phyloP scores from a whole-genome alignment of 2,113 vertebrate species.

The Tragulus kanchil region DNA sequence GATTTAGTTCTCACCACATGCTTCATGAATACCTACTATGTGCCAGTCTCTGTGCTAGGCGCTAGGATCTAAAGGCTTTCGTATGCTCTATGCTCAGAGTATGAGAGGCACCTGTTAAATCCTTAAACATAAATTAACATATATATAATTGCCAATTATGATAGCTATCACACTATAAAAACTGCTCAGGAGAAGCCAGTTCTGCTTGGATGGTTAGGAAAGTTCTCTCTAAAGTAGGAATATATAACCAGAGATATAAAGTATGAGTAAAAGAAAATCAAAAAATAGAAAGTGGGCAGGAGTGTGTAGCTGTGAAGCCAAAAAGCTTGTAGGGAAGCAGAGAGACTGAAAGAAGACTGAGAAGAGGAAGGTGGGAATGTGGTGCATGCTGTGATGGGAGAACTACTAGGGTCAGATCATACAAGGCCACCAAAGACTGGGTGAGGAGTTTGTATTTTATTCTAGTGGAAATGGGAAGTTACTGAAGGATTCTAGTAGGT shows the following conservation, averaged over 20 bases:
- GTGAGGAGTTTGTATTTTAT: background rate
- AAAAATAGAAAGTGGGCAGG: background rate
- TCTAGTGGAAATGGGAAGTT: background rate
- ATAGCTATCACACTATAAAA: background rate
- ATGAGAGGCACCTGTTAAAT: background rate
- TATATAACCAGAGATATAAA: background rate
- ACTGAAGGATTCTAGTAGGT: constrained; percentile 7
- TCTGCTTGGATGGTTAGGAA: background rate
- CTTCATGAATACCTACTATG: background rate
- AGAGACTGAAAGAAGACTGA: background rate
- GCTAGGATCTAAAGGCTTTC: background rate
- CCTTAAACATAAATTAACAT: background rate
- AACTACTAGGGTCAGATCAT: background rate
- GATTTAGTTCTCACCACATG: background rate
- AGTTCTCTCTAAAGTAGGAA: background rate
- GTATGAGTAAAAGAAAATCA: background rate
- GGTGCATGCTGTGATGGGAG: background rate
- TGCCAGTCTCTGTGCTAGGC: background rate
- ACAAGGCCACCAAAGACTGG: background rate
- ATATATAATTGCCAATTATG: background rate
- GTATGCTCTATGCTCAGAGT: background rate
- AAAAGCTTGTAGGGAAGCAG: background rate
- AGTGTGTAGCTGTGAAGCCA: background rate
- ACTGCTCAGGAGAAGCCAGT: background rate
- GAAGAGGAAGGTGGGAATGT: background rate